phyloP scores from a whole-genome alignment of 2,888 invertebrate genomes.

The Plutella xylostella region DNA sequence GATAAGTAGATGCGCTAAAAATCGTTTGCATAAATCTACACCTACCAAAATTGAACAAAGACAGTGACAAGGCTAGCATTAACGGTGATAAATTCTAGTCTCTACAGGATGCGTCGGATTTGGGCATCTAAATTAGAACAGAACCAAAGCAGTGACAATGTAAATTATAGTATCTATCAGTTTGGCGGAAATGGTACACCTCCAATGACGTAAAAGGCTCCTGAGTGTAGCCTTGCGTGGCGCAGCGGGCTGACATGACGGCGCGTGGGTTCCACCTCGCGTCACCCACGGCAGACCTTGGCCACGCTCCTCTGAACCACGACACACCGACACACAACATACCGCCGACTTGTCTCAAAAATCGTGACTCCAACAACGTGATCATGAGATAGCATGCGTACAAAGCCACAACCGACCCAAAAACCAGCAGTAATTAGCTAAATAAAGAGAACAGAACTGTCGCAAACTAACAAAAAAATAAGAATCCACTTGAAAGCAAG shows the following conservation, averaged over 20 bases:
- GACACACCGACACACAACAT: background rate
- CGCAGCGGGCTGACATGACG: background rate
- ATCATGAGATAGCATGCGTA: background rate
- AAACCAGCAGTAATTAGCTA: background rate
- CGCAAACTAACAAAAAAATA: background rate
- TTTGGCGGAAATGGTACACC: background rate
- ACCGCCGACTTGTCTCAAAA: no score
- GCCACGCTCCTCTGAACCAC: constrained; percentile 4
- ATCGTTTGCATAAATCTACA: no score
- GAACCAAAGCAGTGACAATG: no score
- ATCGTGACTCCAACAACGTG: background rate
- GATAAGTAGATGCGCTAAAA: no score
- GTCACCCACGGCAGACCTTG: constrained; percentile 3
- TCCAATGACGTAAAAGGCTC: background rate
- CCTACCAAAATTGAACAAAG: no score
- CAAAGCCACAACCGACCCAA: background rate
- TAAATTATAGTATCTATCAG: no score
- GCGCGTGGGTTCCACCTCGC: constrained; percentile 6
- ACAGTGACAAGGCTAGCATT: no score
- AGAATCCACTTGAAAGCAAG: background rate
- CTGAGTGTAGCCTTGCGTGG: constrained; percentile 2
- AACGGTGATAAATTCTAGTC: no score
- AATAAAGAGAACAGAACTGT: background rate
- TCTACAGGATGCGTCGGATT: no score
- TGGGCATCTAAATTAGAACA: no score